phyloP scores from a whole-genome alignment of 2,113 vertebrate species.

The Chunga burmeisteri region DNA sequence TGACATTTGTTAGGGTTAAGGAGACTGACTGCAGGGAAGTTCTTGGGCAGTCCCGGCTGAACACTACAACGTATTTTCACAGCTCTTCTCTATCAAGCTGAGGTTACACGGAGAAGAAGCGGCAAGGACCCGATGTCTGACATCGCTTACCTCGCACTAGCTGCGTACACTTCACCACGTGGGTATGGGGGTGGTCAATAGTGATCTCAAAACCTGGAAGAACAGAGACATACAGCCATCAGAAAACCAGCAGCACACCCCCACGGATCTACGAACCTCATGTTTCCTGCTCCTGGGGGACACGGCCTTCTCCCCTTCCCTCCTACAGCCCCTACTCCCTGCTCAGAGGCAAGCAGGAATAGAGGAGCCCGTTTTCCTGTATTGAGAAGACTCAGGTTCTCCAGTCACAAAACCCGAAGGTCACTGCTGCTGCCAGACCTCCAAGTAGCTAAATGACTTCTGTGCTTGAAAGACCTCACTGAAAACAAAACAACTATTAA shows the following conservation, averaged over 20 bases:
- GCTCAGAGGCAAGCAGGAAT: background rate
- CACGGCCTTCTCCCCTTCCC: background rate
- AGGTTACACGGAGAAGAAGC: background rate
- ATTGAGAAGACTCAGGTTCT: constrained; percentile 10
- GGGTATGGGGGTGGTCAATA: constrained; percentile 96
- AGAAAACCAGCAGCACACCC: background rate
- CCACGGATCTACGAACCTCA: background rate
- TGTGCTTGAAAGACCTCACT: background rate
- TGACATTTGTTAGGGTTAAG: background rate
- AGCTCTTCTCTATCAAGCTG: background rate
- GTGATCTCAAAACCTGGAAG: constrained; percentile 95
- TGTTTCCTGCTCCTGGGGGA: background rate
- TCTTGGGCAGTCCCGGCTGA: background rate
- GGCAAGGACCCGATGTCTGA: rapidly evolving
- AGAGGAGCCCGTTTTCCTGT: background rate
- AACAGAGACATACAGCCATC: background rate
- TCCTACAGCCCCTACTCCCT: background rate
- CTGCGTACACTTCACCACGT: constrained; percentile 97
- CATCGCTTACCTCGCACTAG: constrained; percentile 90
- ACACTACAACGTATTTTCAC: background rate
- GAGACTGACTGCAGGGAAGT: background rate
- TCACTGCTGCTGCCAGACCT: constrained; percentile 9
- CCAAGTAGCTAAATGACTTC: background rate
- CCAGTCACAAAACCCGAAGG: constrained; percentile 15
- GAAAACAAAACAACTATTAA: constrained; percentile 2